Base-by-base conservation (phyloP, 2,888 invertebrate species). In the Yponomeuta plumbellus region DNA sequence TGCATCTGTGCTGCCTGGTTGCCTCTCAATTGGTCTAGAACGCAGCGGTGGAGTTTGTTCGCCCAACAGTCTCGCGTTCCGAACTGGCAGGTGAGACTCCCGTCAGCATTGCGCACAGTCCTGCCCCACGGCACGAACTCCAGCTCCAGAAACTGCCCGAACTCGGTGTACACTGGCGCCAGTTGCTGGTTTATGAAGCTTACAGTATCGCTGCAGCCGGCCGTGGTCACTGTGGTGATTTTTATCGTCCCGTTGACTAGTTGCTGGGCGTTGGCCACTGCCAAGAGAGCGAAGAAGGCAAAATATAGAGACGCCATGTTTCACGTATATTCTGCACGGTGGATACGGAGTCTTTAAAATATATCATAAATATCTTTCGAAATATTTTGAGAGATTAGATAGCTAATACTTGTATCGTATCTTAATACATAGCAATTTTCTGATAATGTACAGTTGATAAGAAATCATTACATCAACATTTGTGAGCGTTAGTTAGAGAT, bases 111-210 rank as follows among this genome's bases (percentile, higher is more conserved):
- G 61, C 81, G 74, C 1, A 21, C 21, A 0, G 87, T 84, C 66
- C 85, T 83, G 20, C 91, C 91, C 91, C 91, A 92, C 1, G 89
- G 85, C 0, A 91, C 76, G 64, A 86, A 89, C 69, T 89, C 83
- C 0, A 91, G 67, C 11, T 88, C 83, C 67, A 91, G 68, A 62
- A 76, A 85, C 0, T 85, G 70, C 17, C 76, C 76, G 70, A 85
- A 88, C 23, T 79, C 72, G 17, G 71, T 72, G 62, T 85, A 86
- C 0, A 83, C 77, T 52, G 80, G 77, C 1, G 68, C 72, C 11
- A 91, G 71, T 22, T 84, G 79, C 17, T 74, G 61, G 21, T 67
- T 66, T 20, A 90, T 78, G 64, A 88, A 90, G 8, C 64, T 73
- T 1, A 80, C 78, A 0, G 89, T 86, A 65, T 88, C 84, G 1